Evolutionary conservation across 2,888 invertebrate species (phyloP), one percentile per base, ranked within the genome.

Genomic region (Crocallis elinguaria): DNA sequence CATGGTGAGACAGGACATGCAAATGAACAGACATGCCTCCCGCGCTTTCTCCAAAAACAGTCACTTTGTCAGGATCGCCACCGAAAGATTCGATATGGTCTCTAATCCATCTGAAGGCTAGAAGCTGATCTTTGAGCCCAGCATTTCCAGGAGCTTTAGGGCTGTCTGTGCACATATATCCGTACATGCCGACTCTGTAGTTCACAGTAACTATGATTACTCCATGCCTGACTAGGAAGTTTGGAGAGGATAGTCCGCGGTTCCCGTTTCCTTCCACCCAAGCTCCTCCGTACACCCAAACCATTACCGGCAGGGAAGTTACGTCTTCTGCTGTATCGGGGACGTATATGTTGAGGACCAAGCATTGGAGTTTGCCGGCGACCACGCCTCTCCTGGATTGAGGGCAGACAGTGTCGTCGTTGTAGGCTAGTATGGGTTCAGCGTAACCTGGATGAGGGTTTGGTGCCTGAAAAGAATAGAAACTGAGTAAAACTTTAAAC

Each of bases 61-160:
- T 54, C 0, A 58, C 12, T 41, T 60, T 60, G n/a, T 56, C 49
- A 0, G 57, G 23, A 27, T 76, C 62, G 0, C 76, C 76, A 3
- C 75, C 69, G 14, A 76, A 76, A 7, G 57, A 23, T 3, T 21
- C 56, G 11, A 76, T 76, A 44, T 77, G 70, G 3, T 65, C 57
- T 14, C 66, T 62, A 0, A 75, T 45, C 77, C 77, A 77, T 27
- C 59, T 50, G 0, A 77, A 21, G 0, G 67, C 76, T 16, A 67
- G 27, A 0, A 63, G 13, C 29, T 71, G 71, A 32, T 76, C 76
- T 49, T 67, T 76, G 1, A 76, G 33, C 0, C 75, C 77, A 46
- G 70, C 67, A 38, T 76, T 77, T 3, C 77, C 77, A 1, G 75
- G 69, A 3, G 70, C 58, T 3, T 67, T 65, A 1, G 64, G 58